Evolutionary conservation across 92 coral and sea anemone species (phyloP).

Genomic region (Epizoanthus scotinus): DNA sequence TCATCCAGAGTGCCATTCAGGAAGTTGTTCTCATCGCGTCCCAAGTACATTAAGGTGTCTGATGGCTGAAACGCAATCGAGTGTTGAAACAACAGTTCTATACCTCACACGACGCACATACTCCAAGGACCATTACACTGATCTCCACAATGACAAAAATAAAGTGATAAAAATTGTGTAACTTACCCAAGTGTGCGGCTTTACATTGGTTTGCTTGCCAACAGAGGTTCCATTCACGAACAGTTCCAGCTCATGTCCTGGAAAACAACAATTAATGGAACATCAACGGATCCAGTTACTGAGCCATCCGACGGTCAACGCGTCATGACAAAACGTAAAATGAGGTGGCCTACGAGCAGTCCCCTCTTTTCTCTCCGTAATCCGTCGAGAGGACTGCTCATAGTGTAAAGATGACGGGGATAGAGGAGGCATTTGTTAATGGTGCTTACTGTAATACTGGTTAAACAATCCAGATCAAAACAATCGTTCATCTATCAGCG

Average conservation of each 20-base stretch:
- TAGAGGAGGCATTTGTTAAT: too few species aligned
- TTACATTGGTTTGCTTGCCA: conserved; percentile 55
- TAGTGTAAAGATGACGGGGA: too few species aligned
- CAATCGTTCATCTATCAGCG: too few species aligned
- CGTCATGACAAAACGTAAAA: too few species aligned
- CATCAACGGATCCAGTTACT: too few species aligned
- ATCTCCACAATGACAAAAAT: background rate
- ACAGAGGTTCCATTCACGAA: conserved; percentile 89
- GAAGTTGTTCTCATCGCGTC: conserved; percentile 69
- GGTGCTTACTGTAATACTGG: too few species aligned
- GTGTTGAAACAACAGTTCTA: background rate
- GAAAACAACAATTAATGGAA: background rate
- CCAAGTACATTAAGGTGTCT: conserved; percentile 67
- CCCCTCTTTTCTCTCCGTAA: too few species aligned
- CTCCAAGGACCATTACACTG: background rate
- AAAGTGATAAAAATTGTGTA: background rate
- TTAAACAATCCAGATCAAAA: too few species aligned
- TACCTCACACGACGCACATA: background rate
- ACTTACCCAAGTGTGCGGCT: conserved; percentile 77
- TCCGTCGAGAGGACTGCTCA: too few species aligned
- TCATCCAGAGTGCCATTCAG: conserved; percentile 87
- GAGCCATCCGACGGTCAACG: too few species aligned
- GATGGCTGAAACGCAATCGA: conserved; percentile 50
- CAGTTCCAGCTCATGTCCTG: conserved; percentile 78
- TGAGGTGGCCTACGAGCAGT: too few species aligned